Evolutionary conservation across 2,797 vertebrate species (phyloP).

Genomic region (Pseudomugil gertrudae): DNA sequence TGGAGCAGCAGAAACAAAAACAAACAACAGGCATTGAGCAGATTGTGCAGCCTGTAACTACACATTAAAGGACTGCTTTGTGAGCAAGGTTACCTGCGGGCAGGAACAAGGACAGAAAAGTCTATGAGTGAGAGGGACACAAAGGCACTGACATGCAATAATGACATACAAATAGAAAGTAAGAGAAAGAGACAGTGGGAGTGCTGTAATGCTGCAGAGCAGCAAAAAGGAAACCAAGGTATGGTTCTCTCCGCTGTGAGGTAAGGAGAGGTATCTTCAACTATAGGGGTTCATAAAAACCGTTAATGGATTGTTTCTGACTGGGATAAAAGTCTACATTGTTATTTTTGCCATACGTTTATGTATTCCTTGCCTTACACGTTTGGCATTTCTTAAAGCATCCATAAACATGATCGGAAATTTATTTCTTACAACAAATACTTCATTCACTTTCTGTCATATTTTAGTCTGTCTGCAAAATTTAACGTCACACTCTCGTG

Average conservation of each 20-base stretch:
- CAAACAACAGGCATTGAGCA: neutral
- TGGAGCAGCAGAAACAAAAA: neutral
- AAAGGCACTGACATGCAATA: constrained; percentile 1
- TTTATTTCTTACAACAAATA: neutral
- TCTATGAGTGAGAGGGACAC: neutral
- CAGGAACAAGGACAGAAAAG: neutral
- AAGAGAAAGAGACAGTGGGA: neutral
- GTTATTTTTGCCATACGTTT: too few relatives aligned
- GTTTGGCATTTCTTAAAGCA: neutral
- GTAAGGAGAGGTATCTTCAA: too few relatives aligned
- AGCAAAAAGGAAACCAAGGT: neutral
- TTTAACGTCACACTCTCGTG: too few relatives aligned
- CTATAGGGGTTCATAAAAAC: too few relatives aligned
- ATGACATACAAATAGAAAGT: constrained; percentile 1
- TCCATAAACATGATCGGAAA: neutral
- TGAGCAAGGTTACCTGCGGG: neutral
- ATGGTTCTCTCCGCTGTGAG: too few relatives aligned
- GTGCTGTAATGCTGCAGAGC: neutral
- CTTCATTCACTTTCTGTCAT: neutral
- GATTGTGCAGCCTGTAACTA: neutral
- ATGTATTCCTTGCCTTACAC: too few relatives aligned
- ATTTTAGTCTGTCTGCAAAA: neutral
- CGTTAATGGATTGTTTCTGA: too few relatives aligned
- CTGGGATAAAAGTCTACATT: too few relatives aligned
- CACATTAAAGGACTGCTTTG: neutral